phyloP scores from a whole-genome alignment of 2,888 invertebrate species.

The Cotesia congregata region DNA sequence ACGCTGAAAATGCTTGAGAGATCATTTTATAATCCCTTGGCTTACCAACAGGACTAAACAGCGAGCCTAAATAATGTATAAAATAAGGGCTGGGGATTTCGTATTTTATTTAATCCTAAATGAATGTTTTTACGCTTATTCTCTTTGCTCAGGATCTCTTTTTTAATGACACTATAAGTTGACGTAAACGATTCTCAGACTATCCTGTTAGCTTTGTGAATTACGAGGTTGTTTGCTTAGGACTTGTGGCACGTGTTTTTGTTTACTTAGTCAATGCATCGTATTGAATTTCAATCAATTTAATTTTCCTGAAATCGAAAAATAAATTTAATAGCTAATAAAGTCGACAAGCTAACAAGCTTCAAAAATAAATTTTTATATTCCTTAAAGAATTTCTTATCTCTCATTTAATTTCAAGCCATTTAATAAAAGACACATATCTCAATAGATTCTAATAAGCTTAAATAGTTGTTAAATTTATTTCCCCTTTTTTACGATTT shows the following conservation, averaged over 20 bases:
- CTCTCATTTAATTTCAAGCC: too few relatives aligned
- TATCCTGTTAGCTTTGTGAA: background rate
- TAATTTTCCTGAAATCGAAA: too few relatives aligned
- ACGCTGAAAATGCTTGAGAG: conserved; percentile 14
- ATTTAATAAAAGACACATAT: too few relatives aligned
- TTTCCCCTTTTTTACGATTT: background rate
- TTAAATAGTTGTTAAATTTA: background rate
- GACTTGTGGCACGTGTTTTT: background rate
- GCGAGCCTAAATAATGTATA: background rate
- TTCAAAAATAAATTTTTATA: too few relatives aligned
- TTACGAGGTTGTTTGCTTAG: background rate
- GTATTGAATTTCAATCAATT: too few relatives aligned
- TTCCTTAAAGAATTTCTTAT: too few relatives aligned
- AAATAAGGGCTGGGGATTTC: background rate
- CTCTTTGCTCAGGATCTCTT: conserved; percentile 23
- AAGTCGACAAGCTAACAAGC: too few relatives aligned
- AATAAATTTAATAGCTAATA: too few relatives aligned
- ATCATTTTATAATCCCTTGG: background rate
- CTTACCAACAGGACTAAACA: background rate
- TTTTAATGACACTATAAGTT: background rate
- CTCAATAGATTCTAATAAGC: too few relatives aligned
- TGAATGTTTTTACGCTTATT: conserved; percentile 17
- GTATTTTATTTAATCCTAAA: conserved; percentile 26
- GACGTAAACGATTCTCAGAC: background rate
- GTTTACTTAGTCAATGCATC: background rate